Evolutionary conservation across 2,113 vertebrate species (phyloP).

Genomic region (Microcebus lehilahytsara): DNA sequence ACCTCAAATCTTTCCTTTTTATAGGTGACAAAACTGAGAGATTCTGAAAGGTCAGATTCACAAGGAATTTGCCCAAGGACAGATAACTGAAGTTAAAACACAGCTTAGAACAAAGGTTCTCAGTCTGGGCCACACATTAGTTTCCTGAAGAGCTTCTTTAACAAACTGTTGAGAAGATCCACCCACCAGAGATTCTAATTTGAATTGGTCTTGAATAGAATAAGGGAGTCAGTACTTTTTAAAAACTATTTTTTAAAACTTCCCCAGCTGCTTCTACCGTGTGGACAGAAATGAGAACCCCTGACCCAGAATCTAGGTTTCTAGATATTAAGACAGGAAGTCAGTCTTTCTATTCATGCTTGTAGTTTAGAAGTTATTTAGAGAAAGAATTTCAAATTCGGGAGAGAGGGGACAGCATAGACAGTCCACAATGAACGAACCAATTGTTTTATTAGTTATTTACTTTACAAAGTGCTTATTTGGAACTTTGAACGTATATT

Average conservation of each 20-base stretch:
- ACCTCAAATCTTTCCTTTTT: constrained; percentile 6
- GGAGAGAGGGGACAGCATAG: background rate
- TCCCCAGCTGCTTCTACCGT: background rate
- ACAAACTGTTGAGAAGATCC: background rate
- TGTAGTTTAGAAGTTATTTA: background rate
- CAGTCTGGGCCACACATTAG: background rate
- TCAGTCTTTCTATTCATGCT: background rate
- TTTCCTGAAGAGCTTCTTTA: background rate
- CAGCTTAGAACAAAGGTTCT: background rate
- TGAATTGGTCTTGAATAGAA: background rate
- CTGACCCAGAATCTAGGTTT: background rate
- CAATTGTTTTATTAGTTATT: background rate
- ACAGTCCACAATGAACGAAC: background rate
- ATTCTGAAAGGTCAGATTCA: background rate
- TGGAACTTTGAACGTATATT: background rate
- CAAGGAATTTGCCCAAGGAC: background rate
- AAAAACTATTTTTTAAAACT: background rate
- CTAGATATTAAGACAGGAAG: background rate
- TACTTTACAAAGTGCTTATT: background rate
- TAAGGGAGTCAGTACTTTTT: background rate
- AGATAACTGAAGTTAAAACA: background rate
- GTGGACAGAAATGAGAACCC: background rate
- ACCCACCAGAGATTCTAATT: background rate
- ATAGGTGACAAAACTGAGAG: background rate
- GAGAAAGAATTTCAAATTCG: background rate